A percentile compares a stretch with the other conserved stretches of the same genome.
Evolutionary conservation across 2,888 invertebrate genomes (phyloP).

Genomic region (Ophonus ardosiacus): DNA sequence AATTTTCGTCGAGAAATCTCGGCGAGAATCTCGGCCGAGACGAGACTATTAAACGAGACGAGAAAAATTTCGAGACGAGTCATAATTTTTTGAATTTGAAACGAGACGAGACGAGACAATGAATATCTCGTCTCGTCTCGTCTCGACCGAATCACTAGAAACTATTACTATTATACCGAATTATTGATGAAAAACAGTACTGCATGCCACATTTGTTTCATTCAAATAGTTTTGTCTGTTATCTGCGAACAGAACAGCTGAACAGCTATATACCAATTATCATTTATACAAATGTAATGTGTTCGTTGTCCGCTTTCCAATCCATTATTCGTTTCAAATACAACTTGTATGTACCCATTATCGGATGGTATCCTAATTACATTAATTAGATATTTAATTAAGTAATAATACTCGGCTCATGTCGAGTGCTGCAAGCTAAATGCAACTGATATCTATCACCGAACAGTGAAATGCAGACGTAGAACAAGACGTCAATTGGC

Average conservation of each 20-base stretch:
- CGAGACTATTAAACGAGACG: too few species aligned
- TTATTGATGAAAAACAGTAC: too few species aligned
- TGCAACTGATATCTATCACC: conserved; percentile 33
- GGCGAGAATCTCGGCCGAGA: too few species aligned
- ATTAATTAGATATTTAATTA: conserved; percentile 27
- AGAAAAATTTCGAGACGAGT: too few species aligned
- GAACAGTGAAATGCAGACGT: not conserved
- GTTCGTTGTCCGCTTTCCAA: not conserved
- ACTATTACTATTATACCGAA: too few species aligned
- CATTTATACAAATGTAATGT: not conserved
- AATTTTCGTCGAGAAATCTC: too few species aligned
- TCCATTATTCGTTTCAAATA: conserved; percentile 4
- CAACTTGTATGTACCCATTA: not conserved
- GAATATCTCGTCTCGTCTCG: too few species aligned
- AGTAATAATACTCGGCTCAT: conserved; percentile 27
- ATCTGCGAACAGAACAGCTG: not conserved
- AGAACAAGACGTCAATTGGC: conserved; percentile 27
- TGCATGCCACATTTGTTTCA: not conserved
- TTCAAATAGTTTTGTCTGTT: not conserved
- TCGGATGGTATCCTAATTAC: conserved; percentile 5
- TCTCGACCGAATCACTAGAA: too few species aligned
- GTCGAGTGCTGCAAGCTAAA: not conserved
- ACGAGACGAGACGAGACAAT: too few species aligned
- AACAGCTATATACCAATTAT: not conserved
- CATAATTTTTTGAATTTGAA: too few species aligned